Conservation (phyloP, 2,113 vertebrate genomes). For the Syrrhaptes paradoxus region DNA sequence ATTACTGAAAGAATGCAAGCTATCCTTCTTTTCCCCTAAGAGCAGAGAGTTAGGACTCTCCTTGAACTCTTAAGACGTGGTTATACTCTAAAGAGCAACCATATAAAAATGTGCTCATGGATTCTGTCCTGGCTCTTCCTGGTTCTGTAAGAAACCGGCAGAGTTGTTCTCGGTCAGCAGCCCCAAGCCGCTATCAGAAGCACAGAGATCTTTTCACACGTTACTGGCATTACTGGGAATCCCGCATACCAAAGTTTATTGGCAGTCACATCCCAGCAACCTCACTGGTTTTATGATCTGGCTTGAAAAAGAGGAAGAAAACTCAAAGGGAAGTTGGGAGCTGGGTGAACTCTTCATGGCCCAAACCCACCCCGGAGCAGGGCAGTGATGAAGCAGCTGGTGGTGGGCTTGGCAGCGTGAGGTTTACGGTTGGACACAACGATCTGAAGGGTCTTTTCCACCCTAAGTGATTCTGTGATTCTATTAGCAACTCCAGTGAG, state of each 20-base stretch:
- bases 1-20: background rate
- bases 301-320: background rate
- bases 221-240: background rate
- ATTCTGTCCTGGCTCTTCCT: background rate
- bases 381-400: background rate
- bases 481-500: background rate
- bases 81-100: background rate
- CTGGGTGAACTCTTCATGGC: background rate
- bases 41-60: background rate
- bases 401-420: background rate
- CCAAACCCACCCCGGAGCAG: background rate
- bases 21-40: background rate
- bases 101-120: background rate
- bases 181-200: background rate
- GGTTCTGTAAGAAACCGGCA: background rate
- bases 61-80: background rate
- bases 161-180: background rate
- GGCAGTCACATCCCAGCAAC: background rate
- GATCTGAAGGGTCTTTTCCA: background rate
- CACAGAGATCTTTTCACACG: background rate
- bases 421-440: background rate
- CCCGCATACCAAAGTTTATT: background rate
- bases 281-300: background rate
- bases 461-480: background rate
- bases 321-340: background rate